Percentiles rank a stretch among this genome's conserved stretches.
Conservation (phyloP, 2,113 vertebrate genomes). For the Otus sunia region DNA sequence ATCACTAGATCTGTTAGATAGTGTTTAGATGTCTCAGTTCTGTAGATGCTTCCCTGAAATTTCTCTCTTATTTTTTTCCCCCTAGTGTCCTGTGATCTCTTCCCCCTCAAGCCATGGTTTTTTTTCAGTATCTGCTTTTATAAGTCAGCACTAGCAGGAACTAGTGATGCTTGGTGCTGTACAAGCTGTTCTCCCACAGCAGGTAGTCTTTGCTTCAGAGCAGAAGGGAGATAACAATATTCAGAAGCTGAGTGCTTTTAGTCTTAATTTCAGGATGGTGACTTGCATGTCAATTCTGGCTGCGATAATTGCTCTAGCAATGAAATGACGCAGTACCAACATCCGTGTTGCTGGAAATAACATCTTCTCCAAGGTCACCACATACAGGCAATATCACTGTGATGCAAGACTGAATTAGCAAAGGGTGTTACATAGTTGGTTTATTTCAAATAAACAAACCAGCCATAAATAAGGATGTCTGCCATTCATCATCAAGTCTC, state of each 20-base stretch:
- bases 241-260: background rate
- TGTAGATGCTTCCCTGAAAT: background rate
- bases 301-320: background rate
- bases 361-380: background rate
- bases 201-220: background rate
- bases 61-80: background rate
- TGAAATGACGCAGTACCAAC: background rate
- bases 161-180: background rate
- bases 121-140: background rate
- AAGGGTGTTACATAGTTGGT: rapidly evolving
- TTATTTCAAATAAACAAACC: background rate
- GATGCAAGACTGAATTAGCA: background rate
- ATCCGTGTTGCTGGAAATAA: background rate
- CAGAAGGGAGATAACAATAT: background rate
- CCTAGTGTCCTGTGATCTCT: background rate
- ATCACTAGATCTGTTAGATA: background rate
- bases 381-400: background rate
- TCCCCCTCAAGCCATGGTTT: background rate
- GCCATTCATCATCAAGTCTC: background rate
- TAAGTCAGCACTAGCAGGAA: background rate
- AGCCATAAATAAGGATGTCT: background rate
- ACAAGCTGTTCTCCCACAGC: background rate
- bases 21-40: background rate
- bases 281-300: background rate
- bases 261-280: background rate